phyloP scores from a whole-genome alignment of 2,888 invertebrate species.

The Mesoligia furuncula region DNA sequence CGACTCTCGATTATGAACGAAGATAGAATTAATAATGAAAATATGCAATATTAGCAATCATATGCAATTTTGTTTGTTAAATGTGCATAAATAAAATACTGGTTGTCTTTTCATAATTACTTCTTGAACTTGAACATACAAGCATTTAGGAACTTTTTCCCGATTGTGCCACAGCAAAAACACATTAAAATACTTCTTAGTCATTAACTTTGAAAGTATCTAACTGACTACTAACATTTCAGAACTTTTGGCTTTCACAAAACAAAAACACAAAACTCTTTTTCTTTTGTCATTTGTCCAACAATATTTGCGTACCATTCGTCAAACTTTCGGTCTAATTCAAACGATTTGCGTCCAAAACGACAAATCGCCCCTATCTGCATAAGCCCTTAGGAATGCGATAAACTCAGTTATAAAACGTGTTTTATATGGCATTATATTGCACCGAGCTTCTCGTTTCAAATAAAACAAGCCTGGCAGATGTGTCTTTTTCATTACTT shows the following conservation, averaged over 20 bases:
- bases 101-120: neutral
- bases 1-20: neutral
- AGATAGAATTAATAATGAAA: neutral
- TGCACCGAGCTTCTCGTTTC: conserved; percentile 71
- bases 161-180: neutral
- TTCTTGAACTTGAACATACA: neutral
- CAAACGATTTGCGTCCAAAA: neutral
- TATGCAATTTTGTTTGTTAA: neutral
- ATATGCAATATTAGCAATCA: neutral
- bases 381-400: conserved; percentile 53
- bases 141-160: neutral
- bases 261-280: neutral
- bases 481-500: conserved; percentile 68
- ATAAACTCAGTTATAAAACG: conserved; percentile 77
- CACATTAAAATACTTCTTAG: neutral
- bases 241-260: neutral
- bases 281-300: too few relatives aligned
- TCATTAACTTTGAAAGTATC: too few relatives aligned
- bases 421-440: conserved; percentile 67
- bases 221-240: neutral
- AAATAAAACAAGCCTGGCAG: conserved; percentile 63
- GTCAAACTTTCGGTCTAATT: neutral
- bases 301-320: neutral
- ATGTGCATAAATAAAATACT: neutral
- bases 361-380: conserved; percentile 23